Base-by-base conservation (phyloP, 2,888 invertebrate genomes). In the Callimorpha dominula region DNA sequence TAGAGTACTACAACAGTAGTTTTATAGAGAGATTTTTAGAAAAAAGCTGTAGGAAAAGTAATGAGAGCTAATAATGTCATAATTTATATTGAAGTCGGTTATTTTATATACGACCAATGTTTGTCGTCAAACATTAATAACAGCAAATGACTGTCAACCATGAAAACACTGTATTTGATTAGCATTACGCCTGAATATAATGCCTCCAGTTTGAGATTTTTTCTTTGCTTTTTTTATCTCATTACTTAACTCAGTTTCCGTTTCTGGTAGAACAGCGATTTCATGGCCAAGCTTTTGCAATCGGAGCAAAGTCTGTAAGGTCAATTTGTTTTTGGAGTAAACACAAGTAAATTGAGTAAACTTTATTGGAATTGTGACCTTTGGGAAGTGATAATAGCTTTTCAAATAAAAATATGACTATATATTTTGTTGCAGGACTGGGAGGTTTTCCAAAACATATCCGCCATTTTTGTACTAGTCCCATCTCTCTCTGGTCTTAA, bases 401-500 rank as follows among this genome's bases (percentile, higher is more conserved):
- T 31, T 31, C 31, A 31, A 31, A 31, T 31, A 31, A 31, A 31
- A 31, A 31, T 31, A 31, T 31, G 31, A 31, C 31, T 31, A 31
- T 31, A 31, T 31, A 31, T 31, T 31, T 31, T 65, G 81, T 95
- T 97, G 62, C 96, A 98, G 97, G 96, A 97, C 81, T 97, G 98
- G 98, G 94, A 96, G 2, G 97, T 98, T 7, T 98, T 97, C 86
- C 83, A 92, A 40, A 93, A 96, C 78, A 96, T 98, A 12, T 96
- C 97, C 1, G 97, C 98, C 83, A 96, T 98, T 74, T 97, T 98
- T 87, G 98, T 98, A 62, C 92, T 98, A 68, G 98, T 98, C 63
- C 98, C 98, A 65, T 97, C 98, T 11, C 93, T 98, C 62, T 96
- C 98, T 63, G 98, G 98, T 40, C 94, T 98, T 63, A 98, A 98